A percentile compares a stretch with the other conserved stretches of the same genome.
Conservation (phyloP, 1,140 invertebrate genomes). For the Drosophila watanabei region DNA sequence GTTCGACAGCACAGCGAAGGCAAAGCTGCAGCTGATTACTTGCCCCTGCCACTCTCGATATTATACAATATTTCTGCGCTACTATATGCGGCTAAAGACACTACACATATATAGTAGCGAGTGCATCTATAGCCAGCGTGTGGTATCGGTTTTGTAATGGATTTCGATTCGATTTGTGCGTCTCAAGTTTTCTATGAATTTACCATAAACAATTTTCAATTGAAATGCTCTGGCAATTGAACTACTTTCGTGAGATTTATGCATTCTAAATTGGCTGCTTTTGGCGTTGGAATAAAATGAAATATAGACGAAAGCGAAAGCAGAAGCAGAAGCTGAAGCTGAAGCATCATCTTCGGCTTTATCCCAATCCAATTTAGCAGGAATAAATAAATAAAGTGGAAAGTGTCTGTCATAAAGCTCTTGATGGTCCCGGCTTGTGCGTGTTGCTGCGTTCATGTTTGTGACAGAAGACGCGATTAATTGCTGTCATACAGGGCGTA, state of each 20-base stretch:
- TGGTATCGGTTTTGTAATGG: constrained; percentile 64
- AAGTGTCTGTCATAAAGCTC: constrained; percentile 30
- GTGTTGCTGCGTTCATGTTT: constrained; percentile 16
- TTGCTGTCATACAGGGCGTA: constrained; percentile 54
- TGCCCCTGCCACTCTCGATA: constrained; percentile 42
- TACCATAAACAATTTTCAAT: constrained; percentile 77
- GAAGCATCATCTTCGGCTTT: constrained; percentile 8
- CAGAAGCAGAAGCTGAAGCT: neutral
- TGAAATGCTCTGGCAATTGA: constrained; percentile 73
- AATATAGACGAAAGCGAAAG: constrained; percentile 7
- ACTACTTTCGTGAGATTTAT: constrained; percentile 76
- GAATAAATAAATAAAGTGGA: constrained; percentile 17
- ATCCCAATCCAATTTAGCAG: constrained; percentile 18
- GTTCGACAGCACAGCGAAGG: constrained; percentile 37
- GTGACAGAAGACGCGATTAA: constrained; percentile 52
- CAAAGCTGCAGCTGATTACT: constrained; percentile 63
- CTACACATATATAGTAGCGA: neutral
- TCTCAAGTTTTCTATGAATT: constrained; percentile 78
- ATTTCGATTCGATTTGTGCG: constrained; percentile 70
- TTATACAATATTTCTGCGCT: constrained; percentile 79
- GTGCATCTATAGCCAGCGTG: constrained; percentile 17
- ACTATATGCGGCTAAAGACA: constrained; percentile 21
- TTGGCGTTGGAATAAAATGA: constrained; percentile 31
- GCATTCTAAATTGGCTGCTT: constrained; percentile 62
- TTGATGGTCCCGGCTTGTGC: constrained; percentile 32